Conservation (phyloP, 2,888 invertebrate genomes). For the Drosophila mettleri region DNA sequence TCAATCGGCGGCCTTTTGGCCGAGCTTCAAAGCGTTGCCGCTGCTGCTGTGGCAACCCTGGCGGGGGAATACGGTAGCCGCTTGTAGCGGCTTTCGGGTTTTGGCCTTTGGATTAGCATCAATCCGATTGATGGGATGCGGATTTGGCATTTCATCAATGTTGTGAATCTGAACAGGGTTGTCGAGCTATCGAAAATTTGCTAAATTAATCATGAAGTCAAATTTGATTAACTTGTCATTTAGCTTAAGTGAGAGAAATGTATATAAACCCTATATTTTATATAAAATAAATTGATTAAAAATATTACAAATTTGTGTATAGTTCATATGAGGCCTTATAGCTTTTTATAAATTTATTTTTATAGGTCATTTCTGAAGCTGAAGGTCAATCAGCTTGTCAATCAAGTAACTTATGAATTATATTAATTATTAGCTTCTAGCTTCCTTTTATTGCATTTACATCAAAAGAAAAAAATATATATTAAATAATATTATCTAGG, state of each 20-base stretch:
- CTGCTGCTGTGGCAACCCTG: conserved; percentile 23
- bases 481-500: too few relatives aligned
- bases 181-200: conserved; percentile 26
- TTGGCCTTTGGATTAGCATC: conserved; percentile 67
- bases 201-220: neutral
- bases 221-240: neutral
- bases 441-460: too few relatives aligned
- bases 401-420: neutral
- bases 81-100: conserved; percentile 8
- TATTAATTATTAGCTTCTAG: too few relatives aligned
- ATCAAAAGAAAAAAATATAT: too few relatives aligned
- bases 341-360: too few relatives aligned
- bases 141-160: conserved; percentile 72
- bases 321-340: too few relatives aligned
- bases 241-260: too few relatives aligned
- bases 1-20: conserved; percentile 43
- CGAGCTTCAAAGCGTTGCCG: conserved; percentile 64
- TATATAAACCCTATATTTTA: too few relatives aligned
- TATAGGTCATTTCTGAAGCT: too few relatives aligned
- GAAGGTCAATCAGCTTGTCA: neutral
- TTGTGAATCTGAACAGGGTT: conserved; percentile 46
- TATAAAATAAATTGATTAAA: too few relatives aligned
- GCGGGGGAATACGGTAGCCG: conserved; percentile 73
- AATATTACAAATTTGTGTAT: too few relatives aligned
- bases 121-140: conserved; percentile 57